A percentile compares a stretch with the other conserved stretches of the same genome.
phyloP scores from a whole-genome alignment of 2,113 vertebrate species.

The Dinomys branickii region DNA sequence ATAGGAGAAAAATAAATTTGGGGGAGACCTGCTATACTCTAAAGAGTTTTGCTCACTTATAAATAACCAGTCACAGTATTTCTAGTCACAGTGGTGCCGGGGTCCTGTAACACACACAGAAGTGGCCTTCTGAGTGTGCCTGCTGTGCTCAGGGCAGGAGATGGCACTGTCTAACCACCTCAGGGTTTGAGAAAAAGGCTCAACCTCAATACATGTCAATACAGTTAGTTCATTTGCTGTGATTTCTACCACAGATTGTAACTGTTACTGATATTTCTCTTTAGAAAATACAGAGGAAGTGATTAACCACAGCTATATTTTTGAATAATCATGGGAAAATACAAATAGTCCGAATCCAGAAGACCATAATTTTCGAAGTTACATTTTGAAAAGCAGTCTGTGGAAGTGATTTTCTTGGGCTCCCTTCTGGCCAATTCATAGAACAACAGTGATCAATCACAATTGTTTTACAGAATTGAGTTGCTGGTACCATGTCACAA shows the following conservation, averaged over 20 bases:
- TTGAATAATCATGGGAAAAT: not conserved
- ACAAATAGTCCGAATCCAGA: slow-evolving; percentile 67
- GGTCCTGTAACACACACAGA: not conserved
- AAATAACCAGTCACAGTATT: not conserved
- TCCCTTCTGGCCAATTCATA: slow-evolving; percentile 82
- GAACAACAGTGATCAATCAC: slow-evolving; percentile 85
- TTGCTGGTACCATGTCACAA: slow-evolving; percentile 83
- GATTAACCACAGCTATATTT: not conserved
- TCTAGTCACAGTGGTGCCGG: not conserved
- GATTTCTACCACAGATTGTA: not conserved
- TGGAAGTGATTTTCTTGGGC: slow-evolving; percentile 78
- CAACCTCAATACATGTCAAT: not conserved
- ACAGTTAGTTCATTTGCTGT: not conserved
- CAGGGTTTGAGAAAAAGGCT: not conserved
- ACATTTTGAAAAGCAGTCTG: slow-evolving; percentile 58
- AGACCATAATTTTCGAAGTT: slow-evolving; percentile 68
- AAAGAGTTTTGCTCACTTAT: not conserved
- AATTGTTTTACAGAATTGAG: slow-evolving; percentile 82
- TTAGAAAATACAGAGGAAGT: slow-evolving; percentile 25
- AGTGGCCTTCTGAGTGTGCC: not conserved
- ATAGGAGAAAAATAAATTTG: not conserved
- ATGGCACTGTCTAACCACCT: slow-evolving; percentile 36
- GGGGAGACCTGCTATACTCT: not conserved
- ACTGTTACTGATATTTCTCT: not conserved
- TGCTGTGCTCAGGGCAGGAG: not conserved